Percentiles rank a stretch among this genome's conserved stretches.
These are phyloP conservation scores for Brachypodius melanocephalos DNA, from an alignment of 2,113 vertebrate species.

Conservation along the genomic window DNA sequence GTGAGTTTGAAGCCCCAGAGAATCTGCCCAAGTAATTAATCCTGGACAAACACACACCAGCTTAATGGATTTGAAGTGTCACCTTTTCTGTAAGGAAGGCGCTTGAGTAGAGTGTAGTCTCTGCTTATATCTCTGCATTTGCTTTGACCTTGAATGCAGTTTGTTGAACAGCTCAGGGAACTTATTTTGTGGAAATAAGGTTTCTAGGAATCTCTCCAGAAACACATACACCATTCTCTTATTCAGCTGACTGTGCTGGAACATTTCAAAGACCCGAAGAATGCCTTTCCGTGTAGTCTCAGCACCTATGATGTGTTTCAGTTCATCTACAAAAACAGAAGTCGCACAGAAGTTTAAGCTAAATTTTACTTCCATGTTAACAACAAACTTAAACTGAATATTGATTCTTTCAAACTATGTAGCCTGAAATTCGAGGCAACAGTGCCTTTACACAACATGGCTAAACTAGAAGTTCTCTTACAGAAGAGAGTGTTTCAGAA, in stretches of 20 bases:
- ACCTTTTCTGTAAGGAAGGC: constrained; percentile 91
- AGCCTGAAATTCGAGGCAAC: neutral
- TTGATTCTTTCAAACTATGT: neutral
- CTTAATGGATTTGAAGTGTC: constrained; percentile 79
- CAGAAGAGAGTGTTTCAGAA: neutral
- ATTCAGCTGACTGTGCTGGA: constrained; percentile 95
- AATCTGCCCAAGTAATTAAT: constrained; percentile 68
- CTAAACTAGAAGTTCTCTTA: neutral
- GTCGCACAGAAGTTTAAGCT: neutral
- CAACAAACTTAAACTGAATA: neutral
- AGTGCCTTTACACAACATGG: neutral
- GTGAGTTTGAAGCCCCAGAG: constrained; percentile 75
- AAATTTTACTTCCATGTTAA: neutral
- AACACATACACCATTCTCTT: constrained; percentile 94
- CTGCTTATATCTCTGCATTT: constrained; percentile 88
- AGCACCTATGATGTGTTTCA: constrained; percentile 86
- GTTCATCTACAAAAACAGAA: constrained; percentile 73
- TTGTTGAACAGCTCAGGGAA: constrained; percentile 96
- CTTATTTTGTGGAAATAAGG: constrained; percentile 95
- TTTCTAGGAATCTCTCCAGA: constrained; percentile 97
- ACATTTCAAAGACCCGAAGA: constrained; percentile 98
- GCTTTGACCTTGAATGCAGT: constrained; percentile 93
- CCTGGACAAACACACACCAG: constrained; percentile 72
- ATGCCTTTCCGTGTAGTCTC: constrained; percentile 95
- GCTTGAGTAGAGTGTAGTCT: constrained; percentile 86